Base-by-base conservation (phyloP, 2,888 invertebrate genomes). In the Eupithecia pulchellata region DNA sequence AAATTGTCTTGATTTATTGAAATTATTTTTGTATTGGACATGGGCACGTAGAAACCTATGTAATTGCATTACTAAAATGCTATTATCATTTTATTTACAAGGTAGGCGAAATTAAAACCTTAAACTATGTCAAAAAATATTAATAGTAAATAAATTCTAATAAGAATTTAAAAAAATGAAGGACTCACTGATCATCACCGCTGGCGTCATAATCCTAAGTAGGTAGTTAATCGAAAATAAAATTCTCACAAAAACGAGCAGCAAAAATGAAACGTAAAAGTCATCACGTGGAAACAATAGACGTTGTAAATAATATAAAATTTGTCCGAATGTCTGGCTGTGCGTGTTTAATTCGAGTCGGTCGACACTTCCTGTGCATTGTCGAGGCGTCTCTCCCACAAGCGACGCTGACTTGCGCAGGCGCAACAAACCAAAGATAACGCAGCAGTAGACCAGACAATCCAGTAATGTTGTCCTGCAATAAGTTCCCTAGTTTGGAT, bases 361-460 rank as follows among this genome's bases (percentile, higher is more conserved):
- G 89, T 89, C 90, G 90, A 89, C 93, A 91, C 89, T 91, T 93
- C 93, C 93, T 91, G 92, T 89, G 91, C 88, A 89, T 92, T 92
- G 93, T 92, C 81, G 87, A 85, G 81, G 83, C 82, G 88, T 88
- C 89, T 88, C 89, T 88, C 89, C 84, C 86, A 84, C 85, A 80
- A 80, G 83, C 78, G 75, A 70, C 76, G 81, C 81, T 82, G 80
- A 83, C 84, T 84, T 87, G 88, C 90, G 87, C 86, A 72, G 78
- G 88, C 87, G 88, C 85, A 85, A 68, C 62, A 29, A 34, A 47
- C 14, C 87, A 86, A n/a, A 61, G 61, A 61, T 34, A 32, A 60
- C 70, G 81, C 82, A 86, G 71, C 78, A 84, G 71, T 75, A 84
- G 82, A 82, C 32, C 66, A 63, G 78, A 74, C 76, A 70, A 2